Conservation (phyloP, 30 jellyfish, hydroid and myxozoan species). For the Nemopilema nomurai region DNA sequence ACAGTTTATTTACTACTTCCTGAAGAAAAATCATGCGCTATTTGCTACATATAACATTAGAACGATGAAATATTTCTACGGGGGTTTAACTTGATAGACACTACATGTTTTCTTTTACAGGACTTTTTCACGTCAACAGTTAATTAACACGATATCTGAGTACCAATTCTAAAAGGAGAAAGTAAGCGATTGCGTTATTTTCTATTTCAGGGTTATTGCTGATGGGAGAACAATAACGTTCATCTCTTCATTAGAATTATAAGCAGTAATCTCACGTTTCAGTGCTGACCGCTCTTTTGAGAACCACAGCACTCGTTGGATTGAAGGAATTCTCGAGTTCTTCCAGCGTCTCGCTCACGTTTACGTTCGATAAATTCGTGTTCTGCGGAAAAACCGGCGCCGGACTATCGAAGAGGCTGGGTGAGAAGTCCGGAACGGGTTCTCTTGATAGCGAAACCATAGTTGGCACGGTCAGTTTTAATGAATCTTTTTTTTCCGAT, state of each 20-base stretch:
- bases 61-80: too few species aligned
- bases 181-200: neutral
- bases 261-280: constrained; percentile 22
- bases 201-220: too few species aligned
- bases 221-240: too few species aligned
- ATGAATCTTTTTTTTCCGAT: neutral
- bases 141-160: too few species aligned
- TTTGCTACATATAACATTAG: too few species aligned
- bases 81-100: too few species aligned
- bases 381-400: constrained; percentile 49
- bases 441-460: constrained; percentile 48
- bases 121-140: too few species aligned
- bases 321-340: constrained; percentile 34
- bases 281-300: constrained; percentile 26
- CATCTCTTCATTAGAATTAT: neutral
- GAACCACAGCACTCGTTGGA: constrained; percentile 37
- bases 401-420: constrained; percentile 52
- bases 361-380: constrained; percentile 5
- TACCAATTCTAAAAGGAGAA: too few species aligned
- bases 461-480: constrained; percentile 47
- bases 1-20: too few species aligned
- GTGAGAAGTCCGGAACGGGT: constrained; percentile 47
- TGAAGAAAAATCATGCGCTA: too few species aligned
- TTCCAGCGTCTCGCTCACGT: constrained; percentile 30
- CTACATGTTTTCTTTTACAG: too few species aligned